These are phyloP conservation scores for Pycnonotus jocosus DNA, from an alignment of 2,113 vertebrate species.

Conservation along the genomic window DNA sequence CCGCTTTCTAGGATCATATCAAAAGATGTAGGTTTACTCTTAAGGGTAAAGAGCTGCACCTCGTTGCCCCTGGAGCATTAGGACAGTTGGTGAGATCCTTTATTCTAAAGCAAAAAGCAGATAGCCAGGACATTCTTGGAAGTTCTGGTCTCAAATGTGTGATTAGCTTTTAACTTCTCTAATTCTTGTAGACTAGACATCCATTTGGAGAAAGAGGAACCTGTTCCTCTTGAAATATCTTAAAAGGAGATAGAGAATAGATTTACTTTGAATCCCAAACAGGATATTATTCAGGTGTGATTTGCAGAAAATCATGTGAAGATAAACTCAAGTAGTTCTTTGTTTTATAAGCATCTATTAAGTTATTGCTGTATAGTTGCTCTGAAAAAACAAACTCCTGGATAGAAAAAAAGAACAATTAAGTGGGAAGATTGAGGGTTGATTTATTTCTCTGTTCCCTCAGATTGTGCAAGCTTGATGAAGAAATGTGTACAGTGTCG, in stretches of 20 bases:
- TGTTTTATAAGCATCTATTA: background rate
- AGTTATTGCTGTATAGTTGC: background rate
- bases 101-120: background rate
- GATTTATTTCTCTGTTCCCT: background rate
- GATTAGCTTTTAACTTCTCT: background rate
- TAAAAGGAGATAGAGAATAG: background rate
- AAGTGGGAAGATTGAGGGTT: background rate
- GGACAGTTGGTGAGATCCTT: background rate
- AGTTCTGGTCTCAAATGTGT: background rate
- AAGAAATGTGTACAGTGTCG: conserved; percentile 99
- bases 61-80: background rate
- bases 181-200: background rate
- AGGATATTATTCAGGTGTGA: background rate
- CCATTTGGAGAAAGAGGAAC: background rate
- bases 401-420: background rate
- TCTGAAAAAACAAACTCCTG: background rate
- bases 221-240: background rate
- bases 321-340: background rate
- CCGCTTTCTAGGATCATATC: background rate
- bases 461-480: conserved; percentile 98
- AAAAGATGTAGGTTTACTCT: background rate
- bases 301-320: background rate
- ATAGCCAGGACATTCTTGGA: background rate
- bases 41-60: background rate
- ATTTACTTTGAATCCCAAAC: background rate